Base-by-base conservation (phyloP, 2,888 invertebrate species). In the Aphidius colemani region DNA sequence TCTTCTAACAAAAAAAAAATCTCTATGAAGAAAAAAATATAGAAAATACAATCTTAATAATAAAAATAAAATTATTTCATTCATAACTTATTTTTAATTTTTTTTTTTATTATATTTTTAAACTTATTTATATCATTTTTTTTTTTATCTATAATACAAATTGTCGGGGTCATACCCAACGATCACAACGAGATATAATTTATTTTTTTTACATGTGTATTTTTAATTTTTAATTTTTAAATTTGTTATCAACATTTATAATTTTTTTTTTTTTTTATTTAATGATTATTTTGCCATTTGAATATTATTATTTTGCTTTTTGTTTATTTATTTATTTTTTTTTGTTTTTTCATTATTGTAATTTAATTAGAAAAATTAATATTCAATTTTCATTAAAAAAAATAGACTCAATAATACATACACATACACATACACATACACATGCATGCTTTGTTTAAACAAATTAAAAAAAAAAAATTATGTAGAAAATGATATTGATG, bases 111-210 rank as follows among this genome's bases (percentile, higher is more conserved):
- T 70, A 69, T 74, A 62, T 74, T 75, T 63, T 69, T 43, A 18
- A 56, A 55, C 72, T 61, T 74, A 73, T 64, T 67, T 63, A 61
- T 63, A 62, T 72, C 58, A n/a, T 73, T 76, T 66, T 66, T 61
- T 58, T 67, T 67, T 71, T 63, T 74, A 73, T 72, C 74, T 76
- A 75, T 75, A 71, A 75, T 75, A 78, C 76, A 73, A 74, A 68
- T 72, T 72, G 72, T 66, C 73, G 53, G 57, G 48, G 60, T 60
- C 65, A 65, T 66, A 70, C 69, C 70, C 74, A 69, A 70, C 71
- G 73, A 78, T 78, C 75, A 79, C 78, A 79, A 79, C 76, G 72
- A 78, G 78, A 78, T 75, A 78, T 58, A 44, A 59, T 44, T 62
- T 53, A n/a, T n/a, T 44, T 41, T 62, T 18, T 57, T 60, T 64